Conservation (phyloP, 2,888 invertebrate genomes). For the Nebria salina region DNA sequence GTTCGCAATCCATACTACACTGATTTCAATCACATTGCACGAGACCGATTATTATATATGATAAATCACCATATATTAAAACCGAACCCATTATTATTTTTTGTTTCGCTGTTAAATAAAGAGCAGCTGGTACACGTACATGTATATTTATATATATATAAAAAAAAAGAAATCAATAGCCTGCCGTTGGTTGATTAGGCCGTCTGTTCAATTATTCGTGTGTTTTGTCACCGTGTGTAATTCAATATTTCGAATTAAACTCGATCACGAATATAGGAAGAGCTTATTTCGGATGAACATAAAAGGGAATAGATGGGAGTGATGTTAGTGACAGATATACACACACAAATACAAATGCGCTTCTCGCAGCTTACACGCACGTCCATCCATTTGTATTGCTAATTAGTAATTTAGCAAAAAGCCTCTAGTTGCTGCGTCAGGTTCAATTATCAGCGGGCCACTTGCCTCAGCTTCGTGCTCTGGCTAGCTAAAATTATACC, state of each 20-base stretch:
- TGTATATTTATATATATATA: too few relatives aligned
- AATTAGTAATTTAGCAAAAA: conserved; percentile 49
- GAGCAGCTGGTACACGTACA: background rate
- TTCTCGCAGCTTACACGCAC: background rate
- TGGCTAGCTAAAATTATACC: conserved; percentile 4
- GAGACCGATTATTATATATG: background rate
- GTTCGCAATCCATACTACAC: background rate
- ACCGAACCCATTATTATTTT: background rate
- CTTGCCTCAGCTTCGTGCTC: conserved; percentile 11
- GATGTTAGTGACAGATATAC: background rate
- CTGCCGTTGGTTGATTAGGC: background rate
- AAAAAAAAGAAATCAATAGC: background rate
- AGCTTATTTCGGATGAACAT: background rate
- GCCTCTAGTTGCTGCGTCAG: conserved; percentile 37
- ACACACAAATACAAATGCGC: background rate
- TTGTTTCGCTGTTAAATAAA: background rate
- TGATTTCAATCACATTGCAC: background rate
- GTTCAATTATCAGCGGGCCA: conserved; percentile 41
- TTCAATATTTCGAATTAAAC: conserved; percentile 1
- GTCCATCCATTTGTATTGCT: conserved; percentile 44
- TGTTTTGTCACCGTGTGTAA: background rate
- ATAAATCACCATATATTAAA: background rate
- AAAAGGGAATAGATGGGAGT: background rate
- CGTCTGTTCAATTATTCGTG: background rate
- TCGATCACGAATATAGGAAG: background rate